Evolutionary conservation across 1,140 invertebrate species (phyloP), one percentile per base, ranked within the genome.

Genomic region (Pseudomyrmex cubaensis): DNA sequence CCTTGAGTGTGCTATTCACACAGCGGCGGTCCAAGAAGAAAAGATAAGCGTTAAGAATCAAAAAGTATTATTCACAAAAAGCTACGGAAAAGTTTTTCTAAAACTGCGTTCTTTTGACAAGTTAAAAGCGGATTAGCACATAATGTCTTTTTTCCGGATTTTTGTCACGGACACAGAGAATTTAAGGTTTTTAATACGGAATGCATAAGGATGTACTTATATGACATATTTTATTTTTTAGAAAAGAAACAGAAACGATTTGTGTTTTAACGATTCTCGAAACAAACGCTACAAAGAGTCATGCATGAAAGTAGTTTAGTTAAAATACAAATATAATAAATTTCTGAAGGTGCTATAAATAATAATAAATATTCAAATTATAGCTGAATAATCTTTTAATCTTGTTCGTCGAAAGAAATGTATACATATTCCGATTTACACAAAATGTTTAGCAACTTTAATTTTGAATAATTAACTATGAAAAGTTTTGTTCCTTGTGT

Each of bases 51-150:
- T 74, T 56, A 66, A 73, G 52, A 89, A 62, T 89, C 87, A 86
- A 89, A 89, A 86, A 84, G 56, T 85, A 84, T 88, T 88, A 84
- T 56, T 63, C 63, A 67, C 74, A 88, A 82, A 84, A 75, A 44
- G 56, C 59, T 9, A 57, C 69, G 84, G 85, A 85, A 56, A 66
- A 54, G 15, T 44, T 72, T 10, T 64, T 22, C 15, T n/a, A 46
- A 70, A 70, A 20, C 46, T n/a, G 35, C 63, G 57, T 77, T 64
- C 59, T 76, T 76, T 62, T 89, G 56, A 86, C 88, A 89, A 89
- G 88, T 89, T 85, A 85, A 80, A 89, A 73, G 73, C 72, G 87
- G 87, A 89, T 89, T 89, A 89, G 73, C 5, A 25, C 74, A 86
- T 84, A 89, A 89, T 84, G 76, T 77, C 62, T 64, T 89, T 88